Evolutionary conservation across 2,888 invertebrate species (phyloP).

Genomic region (Beris morrisii): DNA sequence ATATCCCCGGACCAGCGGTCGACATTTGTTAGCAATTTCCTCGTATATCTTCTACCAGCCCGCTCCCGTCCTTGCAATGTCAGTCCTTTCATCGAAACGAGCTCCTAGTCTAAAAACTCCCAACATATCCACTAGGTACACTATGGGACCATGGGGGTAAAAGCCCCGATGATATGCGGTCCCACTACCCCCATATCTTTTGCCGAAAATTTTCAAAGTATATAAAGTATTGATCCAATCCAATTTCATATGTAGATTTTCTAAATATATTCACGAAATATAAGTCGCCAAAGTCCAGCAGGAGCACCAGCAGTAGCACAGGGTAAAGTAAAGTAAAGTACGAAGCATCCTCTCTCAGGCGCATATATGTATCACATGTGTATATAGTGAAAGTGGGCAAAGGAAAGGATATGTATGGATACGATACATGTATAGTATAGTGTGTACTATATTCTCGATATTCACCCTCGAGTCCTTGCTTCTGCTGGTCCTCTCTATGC

Average conservation of each 20-base stretch:
- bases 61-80: no score
- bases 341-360: slow-evolving; percentile 24
- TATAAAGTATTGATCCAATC: slow-evolving; percentile 46
- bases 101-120: no score
- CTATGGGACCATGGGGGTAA: no score
- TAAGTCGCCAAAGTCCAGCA: slow-evolving; percentile 40
- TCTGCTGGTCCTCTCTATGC: no score
- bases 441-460: slow-evolving; percentile 12
- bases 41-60: no score
- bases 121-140: no score
- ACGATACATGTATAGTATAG: slow-evolving; percentile 11
- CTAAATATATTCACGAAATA: slow-evolving; percentile 43
- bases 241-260: slow-evolving; percentile 48
- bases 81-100: no score
- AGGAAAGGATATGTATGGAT: slow-evolving; percentile 35
- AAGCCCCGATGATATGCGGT: no score
- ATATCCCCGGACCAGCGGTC: no score
- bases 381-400: slow-evolving; percentile 18
- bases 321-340: slow-evolving; percentile 23
- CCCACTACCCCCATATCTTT: slow-evolving; percentile 15
- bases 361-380: slow-evolving; percentile 9
- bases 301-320: slow-evolving; percentile 33
- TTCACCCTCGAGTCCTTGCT: slow-evolving; percentile 10
- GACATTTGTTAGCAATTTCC: no score
- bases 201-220: slow-evolving; percentile 34